Evolutionary conservation across 2,113 vertebrate genomes (phyloP).

Genomic region (Nansenia antarctica): DNA sequence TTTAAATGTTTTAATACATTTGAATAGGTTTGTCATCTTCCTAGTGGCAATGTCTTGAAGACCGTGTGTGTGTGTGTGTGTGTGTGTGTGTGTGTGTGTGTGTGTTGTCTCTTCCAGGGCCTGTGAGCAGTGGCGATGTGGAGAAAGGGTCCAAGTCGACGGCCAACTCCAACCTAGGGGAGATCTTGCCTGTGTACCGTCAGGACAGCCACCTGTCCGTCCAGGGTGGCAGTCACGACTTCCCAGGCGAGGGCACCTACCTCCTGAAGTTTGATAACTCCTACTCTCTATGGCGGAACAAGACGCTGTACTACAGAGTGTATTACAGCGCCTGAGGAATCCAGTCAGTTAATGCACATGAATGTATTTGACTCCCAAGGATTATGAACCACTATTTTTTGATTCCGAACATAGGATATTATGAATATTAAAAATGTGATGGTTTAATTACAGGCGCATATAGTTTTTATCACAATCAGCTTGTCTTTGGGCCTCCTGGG

Average conservation of each 20-base stretch:
- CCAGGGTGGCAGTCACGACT: constrained; percentile 91
- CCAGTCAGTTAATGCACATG: constrained; percentile 27
- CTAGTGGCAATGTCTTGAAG: too few species aligned
- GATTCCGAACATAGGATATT: constrained; percentile 42
- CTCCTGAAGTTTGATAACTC: constrained; percentile 98
- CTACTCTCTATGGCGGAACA: constrained; percentile 95
- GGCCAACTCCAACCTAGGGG: constrained; percentile 83
- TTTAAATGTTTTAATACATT: constrained; percentile 37
- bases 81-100: constrained; percentile 17
- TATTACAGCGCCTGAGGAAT: constrained; percentile 86
- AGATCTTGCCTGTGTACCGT: constrained; percentile 91
- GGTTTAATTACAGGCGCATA: constrained; percentile 52
- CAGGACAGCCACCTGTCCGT: constrained; percentile 92
- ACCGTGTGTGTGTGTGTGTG: constrained; percentile 19
- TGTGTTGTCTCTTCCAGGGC: constrained; percentile 69
- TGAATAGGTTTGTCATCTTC: too few species aligned
- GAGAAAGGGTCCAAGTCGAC: constrained; percentile 87
- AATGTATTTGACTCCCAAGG: constrained; percentile 59
- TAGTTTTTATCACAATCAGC: constrained; percentile 61
- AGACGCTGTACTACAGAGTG: constrained; percentile 95
- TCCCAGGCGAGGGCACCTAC: constrained; percentile 95
- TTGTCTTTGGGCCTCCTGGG: constrained; percentile 31
- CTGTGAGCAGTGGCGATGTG: constrained; percentile 85
- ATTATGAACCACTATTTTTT: constrained; percentile 69
- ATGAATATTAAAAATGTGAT: constrained; percentile 44